A percentile compares a stretch with the other conserved stretches of the same genome.
Evolutionary conservation across 2,888 invertebrate species (phyloP).

Genomic region (Xanthia togata): DNA sequence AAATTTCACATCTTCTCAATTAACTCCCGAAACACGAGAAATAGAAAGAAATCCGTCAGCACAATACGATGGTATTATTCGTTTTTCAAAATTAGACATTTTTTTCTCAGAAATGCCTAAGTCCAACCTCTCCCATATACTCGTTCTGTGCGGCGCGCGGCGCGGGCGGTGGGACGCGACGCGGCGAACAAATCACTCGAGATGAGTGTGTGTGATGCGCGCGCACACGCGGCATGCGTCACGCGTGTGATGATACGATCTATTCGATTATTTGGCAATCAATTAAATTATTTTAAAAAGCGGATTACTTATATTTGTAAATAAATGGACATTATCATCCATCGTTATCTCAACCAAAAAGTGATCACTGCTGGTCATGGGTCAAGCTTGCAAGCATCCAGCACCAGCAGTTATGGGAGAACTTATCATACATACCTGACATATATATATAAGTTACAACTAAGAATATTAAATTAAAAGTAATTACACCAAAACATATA

Average conservation of each 20-base stretch:
- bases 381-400: neutral
- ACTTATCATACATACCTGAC: too few species aligned
- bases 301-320: neutral
- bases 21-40: too few species aligned
- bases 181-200: slow-evolving; percentile 45
- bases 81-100: too few species aligned
- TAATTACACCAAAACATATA: too few species aligned
- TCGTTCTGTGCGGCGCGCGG: neutral
- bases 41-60: too few species aligned
- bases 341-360: neutral
- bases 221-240: neutral
- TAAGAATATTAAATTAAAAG: too few species aligned
- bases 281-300: neutral
- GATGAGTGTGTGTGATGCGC: slow-evolving; percentile 35
- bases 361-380: neutral
- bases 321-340: neutral
- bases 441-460: too few species aligned
- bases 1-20: too few species aligned
- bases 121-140: too few species aligned
- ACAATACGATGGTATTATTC: too few species aligned
- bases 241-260: neutral
- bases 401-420: too few species aligned
- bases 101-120: too few species aligned
- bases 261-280: neutral
- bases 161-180: neutral